These are phyloP conservation scores for Achlya flavicornis DNA, from an alignment of 2,888 invertebrate species.

Conservation along the genomic window DNA sequence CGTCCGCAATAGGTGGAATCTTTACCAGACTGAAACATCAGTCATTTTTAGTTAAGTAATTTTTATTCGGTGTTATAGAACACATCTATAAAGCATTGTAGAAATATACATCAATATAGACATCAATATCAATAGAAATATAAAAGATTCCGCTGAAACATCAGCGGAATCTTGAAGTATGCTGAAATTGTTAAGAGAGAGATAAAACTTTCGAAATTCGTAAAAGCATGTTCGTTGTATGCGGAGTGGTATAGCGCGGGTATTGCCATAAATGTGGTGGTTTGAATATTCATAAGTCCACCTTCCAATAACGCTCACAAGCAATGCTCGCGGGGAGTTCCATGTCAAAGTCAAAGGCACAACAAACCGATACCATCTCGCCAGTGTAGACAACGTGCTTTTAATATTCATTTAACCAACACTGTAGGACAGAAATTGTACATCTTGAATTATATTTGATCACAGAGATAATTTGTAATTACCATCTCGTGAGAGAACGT, in stretches of 20 bases:
- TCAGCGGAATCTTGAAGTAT: not conserved
- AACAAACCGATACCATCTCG: conserved; percentile 32
- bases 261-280: not conserved
- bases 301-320: conserved; percentile 53
- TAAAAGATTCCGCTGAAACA: too few relatives aligned
- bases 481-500: too few relatives aligned
- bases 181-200: not conserved
- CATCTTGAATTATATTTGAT: not conserved
- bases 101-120: too few relatives aligned
- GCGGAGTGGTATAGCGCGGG: not conserved
- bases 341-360: conserved; percentile 44
- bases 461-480: not conserved
- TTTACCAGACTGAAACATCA: too few relatives aligned
- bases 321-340: conserved; percentile 12
- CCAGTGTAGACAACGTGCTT: conserved; percentile 5
- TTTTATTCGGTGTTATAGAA: too few relatives aligned
- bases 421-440: not conserved
- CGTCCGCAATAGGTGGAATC: too few relatives aligned
- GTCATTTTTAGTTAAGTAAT: too few relatives aligned
- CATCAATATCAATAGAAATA: too few relatives aligned
- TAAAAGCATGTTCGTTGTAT: not conserved
- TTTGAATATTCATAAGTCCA: conserved; percentile 59
- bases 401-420: conserved; percentile 2
- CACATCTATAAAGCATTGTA: too few relatives aligned
- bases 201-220: not conserved